phyloP scores from a whole-genome alignment of 2,888 invertebrate species.

The Vanessa cardui region DNA sequence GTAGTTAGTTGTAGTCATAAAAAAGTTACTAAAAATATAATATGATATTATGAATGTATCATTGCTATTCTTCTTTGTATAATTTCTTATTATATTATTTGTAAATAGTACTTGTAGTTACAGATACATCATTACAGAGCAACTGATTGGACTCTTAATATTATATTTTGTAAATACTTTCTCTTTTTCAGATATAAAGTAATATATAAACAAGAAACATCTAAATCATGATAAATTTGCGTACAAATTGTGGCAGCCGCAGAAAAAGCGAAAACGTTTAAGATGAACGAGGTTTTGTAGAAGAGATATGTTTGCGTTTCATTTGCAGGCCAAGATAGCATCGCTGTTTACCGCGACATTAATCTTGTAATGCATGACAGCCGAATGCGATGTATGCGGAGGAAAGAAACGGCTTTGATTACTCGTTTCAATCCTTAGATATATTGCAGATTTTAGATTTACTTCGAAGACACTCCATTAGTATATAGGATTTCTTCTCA shows the following conservation, averaged over 20 bases:
- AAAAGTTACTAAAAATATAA: too few species aligned
- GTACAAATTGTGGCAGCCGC: slow-evolving; percentile 62
- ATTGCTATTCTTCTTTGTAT: too few species aligned
- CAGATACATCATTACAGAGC: too few species aligned
- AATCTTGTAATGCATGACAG: slow-evolving; percentile 19
- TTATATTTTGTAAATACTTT: background rate
- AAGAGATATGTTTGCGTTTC: slow-evolving; percentile 68
- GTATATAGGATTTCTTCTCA: too few species aligned
- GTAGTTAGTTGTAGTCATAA: too few species aligned
- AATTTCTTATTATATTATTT: too few species aligned
- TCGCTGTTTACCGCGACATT: slow-evolving; percentile 19
- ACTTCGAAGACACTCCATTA: too few species aligned
- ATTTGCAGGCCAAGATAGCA: slow-evolving; percentile 48
- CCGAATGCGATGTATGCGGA: background rate
- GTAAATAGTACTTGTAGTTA: too few species aligned
- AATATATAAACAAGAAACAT: slow-evolving; percentile 24
- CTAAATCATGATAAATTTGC: slow-evolving; percentile 60
- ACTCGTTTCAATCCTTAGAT: background rate
- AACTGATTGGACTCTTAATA: background rate
- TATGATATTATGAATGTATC: too few species aligned
- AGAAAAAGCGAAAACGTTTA: slow-evolving; percentile 66
- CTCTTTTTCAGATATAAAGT: slow-evolving; percentile 34
- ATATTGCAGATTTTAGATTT: too few species aligned
- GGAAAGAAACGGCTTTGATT: background rate
- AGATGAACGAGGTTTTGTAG: slow-evolving; percentile 69